Evolutionary conservation across 2,888 invertebrate species (phyloP).

Genomic region (Prenolepis imparis): DNA sequence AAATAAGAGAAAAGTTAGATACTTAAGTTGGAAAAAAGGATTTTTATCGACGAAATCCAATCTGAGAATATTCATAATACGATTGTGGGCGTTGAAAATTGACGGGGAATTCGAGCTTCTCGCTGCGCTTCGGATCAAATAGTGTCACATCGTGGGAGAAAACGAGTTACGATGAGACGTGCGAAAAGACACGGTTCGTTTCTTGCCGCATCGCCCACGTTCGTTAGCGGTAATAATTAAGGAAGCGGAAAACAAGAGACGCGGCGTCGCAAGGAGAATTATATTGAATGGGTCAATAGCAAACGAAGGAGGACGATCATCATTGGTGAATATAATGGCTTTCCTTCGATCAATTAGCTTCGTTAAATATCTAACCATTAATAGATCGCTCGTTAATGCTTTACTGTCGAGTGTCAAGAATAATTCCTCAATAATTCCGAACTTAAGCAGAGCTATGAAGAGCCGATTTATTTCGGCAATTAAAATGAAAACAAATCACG

Average conservation of each 20-base stretch:
- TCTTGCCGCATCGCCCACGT: not conserved
- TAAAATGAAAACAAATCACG: not conserved
- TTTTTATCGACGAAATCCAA: too few species aligned
- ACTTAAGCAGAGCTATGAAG: not conserved
- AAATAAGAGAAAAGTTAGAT: not conserved
- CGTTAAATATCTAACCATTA: conserved; percentile 21
- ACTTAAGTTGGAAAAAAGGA: too few species aligned
- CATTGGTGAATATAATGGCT: conserved; percentile 8
- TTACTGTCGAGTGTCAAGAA: conserved; percentile 3
- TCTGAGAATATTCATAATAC: not conserved
- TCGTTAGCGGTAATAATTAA: conserved; percentile 25
- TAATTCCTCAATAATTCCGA: conserved; percentile 22
- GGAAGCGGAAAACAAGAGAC: conserved; percentile 9
- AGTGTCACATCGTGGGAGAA: not conserved
- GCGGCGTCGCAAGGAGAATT: not conserved
- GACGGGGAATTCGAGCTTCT: not conserved
- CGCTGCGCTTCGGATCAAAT: not conserved
- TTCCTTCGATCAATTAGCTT: conserved; percentile 27
- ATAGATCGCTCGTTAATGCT: conserved; percentile 18
- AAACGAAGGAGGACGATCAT: not conserved
- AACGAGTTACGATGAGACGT: not conserved
- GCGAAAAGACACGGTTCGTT: not conserved
- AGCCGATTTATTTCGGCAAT: conserved; percentile 13
- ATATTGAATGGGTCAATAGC: not conserved
- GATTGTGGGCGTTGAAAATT: not conserved